phyloP scores from a whole-genome alignment of 2,797 vertebrate genomes.

The Sternotherus odoratus region DNA sequence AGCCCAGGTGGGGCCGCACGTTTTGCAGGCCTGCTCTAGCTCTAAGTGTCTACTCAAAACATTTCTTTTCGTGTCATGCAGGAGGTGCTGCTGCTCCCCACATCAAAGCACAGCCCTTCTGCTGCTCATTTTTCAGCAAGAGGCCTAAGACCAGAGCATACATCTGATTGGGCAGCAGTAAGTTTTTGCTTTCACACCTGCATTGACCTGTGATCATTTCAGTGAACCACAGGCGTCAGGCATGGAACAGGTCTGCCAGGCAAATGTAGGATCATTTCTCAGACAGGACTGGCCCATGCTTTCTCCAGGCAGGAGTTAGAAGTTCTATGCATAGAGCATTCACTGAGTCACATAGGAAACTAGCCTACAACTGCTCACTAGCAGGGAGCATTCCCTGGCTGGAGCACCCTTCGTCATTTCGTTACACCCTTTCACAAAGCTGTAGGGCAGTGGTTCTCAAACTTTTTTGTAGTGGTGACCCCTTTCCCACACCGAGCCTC shows the following conservation, averaged over 20 bases:
- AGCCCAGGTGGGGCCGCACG: no score
- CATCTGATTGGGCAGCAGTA: not conserved
- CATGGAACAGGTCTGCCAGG: no score
- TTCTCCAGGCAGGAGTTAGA: not conserved
- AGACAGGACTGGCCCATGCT: not conserved
- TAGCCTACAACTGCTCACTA: not conserved
- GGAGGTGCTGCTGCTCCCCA: not conserved
- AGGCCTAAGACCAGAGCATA: not conserved
- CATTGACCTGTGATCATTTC: no score
- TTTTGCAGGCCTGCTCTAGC: no score
- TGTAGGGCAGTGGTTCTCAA: no score
- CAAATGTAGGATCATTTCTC: no score
- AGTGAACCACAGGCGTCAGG: no score
- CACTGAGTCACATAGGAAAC: not conserved
- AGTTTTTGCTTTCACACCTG: no score
- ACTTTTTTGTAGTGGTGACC: no score
- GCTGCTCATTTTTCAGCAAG: not conserved
- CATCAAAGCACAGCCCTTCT: not conserved
- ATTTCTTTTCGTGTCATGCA: not conserved
- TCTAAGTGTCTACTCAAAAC: not conserved
- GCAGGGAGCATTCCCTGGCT: not conserved
- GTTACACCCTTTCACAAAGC: not conserved
- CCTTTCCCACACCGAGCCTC: no score
- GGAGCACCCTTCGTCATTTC: not conserved
- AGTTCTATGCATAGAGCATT: not conserved